A percentile compares a stretch with the other conserved stretches of the same genome.
These are phyloP conservation scores for Hemistola chrysoprasaria DNA, from an alignment of 2,888 invertebrate genomes.

Conservation along the genomic window DNA sequence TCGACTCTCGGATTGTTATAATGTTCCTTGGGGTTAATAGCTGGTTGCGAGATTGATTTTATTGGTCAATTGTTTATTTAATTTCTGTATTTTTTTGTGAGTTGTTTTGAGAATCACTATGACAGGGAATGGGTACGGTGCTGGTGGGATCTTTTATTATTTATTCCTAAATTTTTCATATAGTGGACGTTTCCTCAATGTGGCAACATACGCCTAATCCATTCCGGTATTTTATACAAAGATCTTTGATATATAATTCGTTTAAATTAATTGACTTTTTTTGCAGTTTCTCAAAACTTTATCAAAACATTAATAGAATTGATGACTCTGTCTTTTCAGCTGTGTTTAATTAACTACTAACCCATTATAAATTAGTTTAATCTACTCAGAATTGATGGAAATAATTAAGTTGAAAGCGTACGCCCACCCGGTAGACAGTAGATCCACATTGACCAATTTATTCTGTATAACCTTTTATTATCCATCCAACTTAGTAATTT, in stretches of 20 bases:
- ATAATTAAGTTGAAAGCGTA: slow-evolving; percentile 4
- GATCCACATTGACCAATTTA: slow-evolving; percentile 40
- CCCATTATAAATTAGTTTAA: slow-evolving; percentile 9
- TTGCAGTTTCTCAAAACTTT: too few relatives aligned
- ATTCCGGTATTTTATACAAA: too few relatives aligned
- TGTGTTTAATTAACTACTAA: slow-evolving; percentile 5
- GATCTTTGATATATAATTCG: too few relatives aligned
- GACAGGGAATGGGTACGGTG: too few relatives aligned
- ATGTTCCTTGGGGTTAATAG: slow-evolving; percentile 1
- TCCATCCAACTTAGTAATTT: slow-evolving; percentile 15
- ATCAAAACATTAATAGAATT: neutral
- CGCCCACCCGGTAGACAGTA: slow-evolving; percentile 6
- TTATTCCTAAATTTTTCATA: too few relatives aligned
- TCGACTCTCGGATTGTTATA: neutral
- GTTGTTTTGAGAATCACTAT: too few relatives aligned
- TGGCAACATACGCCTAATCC: too few relatives aligned
- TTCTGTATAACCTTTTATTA: slow-evolving; percentile 26
- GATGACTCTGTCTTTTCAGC: slow-evolving; percentile 4
- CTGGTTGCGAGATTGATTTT: neutral
- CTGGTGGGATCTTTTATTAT: too few relatives aligned
- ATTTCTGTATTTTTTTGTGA: too few relatives aligned
- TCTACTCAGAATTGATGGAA: slow-evolving; percentile 3
- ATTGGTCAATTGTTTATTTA: too few relatives aligned
- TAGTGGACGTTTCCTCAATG: too few relatives aligned
- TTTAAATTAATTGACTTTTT: too few relatives aligned